A percentile compares a stretch with the other conserved stretches of the same genome.
Conservation (phyloP, 1,140 invertebrate species). For the Bombus waltoni region DNA sequence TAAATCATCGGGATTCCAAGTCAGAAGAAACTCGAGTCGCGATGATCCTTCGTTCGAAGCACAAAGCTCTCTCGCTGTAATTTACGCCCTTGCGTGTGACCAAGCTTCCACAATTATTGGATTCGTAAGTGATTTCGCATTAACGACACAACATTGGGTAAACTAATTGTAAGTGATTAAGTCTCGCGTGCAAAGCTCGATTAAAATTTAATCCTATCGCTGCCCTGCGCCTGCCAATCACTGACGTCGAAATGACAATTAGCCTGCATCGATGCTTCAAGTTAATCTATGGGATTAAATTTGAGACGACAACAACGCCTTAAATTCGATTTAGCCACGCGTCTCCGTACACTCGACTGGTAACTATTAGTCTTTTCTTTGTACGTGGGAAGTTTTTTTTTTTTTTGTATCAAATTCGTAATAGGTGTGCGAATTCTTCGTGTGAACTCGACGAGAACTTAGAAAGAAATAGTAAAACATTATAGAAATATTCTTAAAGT, state of each 20-base stretch:
- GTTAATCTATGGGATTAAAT: slow-evolving; percentile 52
- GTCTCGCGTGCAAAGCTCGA: slow-evolving; percentile 34
- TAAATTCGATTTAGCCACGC: background rate
- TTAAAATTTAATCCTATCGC: slow-evolving; percentile 61
- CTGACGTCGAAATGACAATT: slow-evolving; percentile 43
- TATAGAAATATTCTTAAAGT: background rate
- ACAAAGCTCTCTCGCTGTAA: background rate
- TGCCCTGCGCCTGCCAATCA: slow-evolving; percentile 33
- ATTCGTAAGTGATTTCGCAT: slow-evolving; percentile 29
- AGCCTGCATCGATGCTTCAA: slow-evolving; percentile 32
- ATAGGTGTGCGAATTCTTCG: background rate
- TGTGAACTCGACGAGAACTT: background rate
- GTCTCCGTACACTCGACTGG: background rate
- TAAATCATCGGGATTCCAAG: background rate
- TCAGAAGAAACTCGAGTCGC: background rate
- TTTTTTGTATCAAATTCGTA: background rate
- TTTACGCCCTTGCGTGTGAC: background rate
- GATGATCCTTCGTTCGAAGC: no score
- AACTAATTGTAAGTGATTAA: slow-evolving; percentile 34
- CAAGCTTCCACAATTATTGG: background rate
- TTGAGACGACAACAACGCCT: slow-evolving; percentile 14
- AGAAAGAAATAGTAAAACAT: background rate
- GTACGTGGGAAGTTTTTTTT: background rate
- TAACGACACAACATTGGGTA: slow-evolving; percentile 21
- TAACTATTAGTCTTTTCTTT: background rate